Evolutionary conservation across 2,113 vertebrate genomes (phyloP), one percentile per base, ranked within the genome.

Genomic region (Abramis brama): DNA sequence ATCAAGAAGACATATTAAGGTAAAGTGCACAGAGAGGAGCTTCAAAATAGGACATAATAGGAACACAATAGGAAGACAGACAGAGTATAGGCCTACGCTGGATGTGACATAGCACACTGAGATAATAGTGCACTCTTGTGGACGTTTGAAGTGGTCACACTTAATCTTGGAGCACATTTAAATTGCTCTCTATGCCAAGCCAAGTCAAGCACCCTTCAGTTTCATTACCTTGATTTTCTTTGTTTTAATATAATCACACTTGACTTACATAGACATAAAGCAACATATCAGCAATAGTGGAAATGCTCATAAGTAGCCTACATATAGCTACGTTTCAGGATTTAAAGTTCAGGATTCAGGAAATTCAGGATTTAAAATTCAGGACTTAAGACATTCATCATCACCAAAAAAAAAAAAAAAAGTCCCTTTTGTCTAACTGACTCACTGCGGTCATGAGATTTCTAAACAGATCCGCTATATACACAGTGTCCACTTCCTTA

Each of bases 91-190:
- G n/a, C n/a, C n/a, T n/a, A 43, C 7, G 13, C 36, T 47, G 43
- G 15, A 27, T 2, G 9, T 27, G 30, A 25, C 23, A 25, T 10
- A 47, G 45, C 80, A 82, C 62, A 52, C 43, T 70, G 80, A 82
- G 27, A 82, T 70, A 33, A 82, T 23, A 82, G 25, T 70, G 80
- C 80, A 33, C 60, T 82, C 80, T 82, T 70, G 80, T 82, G 80
- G 80, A 50, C 11, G 62, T n/a, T 47, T n/a, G 9, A 64, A 62
- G 39, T 45, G 60, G 39, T 81, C 39, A 19, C 59, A 64, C 59
- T 27, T 30, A 66, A 80, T 23, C 47, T n/a, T 15, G 15, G 19
- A 59, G 9, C 19, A n/a, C 10, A 52, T 50, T 30, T 17, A 76
- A 52, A 76, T 52, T 8, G 6, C 13, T 30, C 4, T 77, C 8